Conservation (phyloP, 2,888 invertebrate species). For the Pollenia labialis region DNA sequence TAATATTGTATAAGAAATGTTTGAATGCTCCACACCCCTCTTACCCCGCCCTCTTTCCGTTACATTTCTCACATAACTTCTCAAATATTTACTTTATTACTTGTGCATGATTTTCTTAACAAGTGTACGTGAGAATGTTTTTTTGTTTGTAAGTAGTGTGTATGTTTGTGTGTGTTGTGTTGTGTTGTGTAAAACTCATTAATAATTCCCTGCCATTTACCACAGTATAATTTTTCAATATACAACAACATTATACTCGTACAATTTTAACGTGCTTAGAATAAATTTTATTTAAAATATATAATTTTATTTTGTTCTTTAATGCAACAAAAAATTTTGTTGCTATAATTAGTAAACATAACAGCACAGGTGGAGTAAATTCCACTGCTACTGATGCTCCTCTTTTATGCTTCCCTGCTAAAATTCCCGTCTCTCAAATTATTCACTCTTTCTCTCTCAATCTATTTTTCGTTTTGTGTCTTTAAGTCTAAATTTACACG, state of each 20-base stretch:
- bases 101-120: slow-evolving; percentile 58
- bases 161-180: neutral
- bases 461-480: neutral
- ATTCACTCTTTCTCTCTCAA: neutral
- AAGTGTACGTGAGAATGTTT: slow-evolving; percentile 26
- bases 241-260: slow-evolving; percentile 62
- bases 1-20: slow-evolving; percentile 21
- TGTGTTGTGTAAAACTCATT: slow-evolving; percentile 62
- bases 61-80: slow-evolving; percentile 24
- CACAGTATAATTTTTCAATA: slow-evolving; percentile 71
- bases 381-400: slow-evolving; percentile 20
- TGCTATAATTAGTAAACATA: slow-evolving; percentile 71
- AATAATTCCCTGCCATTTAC: slow-evolving; percentile 71
- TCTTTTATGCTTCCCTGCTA: slow-evolving; percentile 19
- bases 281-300: slow-evolving; percentile 47
- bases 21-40: neutral
- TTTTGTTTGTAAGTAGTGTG: no score
- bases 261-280: slow-evolving; percentile 68
- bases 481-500: no score
- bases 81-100: slow-evolving; percentile 59
- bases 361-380: slow-evolving; percentile 65
- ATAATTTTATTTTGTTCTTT: slow-evolving; percentile 33
- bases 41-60: neutral
- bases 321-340: neutral
- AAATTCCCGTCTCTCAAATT: no score